Conservation (phyloP, 37 sponge, comb jelly and placozoan species). For the Chondrilla cf. caribensis region DNA sequence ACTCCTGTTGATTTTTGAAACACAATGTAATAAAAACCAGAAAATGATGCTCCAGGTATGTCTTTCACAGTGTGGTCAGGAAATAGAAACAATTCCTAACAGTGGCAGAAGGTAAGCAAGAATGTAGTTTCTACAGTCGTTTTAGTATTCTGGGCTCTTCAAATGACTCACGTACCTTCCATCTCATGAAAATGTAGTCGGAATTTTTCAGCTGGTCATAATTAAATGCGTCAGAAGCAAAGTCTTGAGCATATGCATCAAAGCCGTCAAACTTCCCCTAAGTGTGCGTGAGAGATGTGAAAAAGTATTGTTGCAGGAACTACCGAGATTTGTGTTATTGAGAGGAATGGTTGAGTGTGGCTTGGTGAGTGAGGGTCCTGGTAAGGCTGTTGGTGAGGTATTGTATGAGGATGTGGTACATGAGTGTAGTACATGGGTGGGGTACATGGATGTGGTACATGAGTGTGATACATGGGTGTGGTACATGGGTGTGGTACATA, state of each 20-base stretch:
- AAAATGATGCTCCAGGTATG: conserved; percentile 91
- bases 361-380: not conserved
- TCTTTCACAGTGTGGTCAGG: conserved; percentile 88
- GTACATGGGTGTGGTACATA: no score
- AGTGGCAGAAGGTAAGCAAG: not conserved
- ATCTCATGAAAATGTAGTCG: conserved; percentile 93
- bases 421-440: no score
- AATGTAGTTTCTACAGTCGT: not conserved
- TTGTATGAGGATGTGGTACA: no score
- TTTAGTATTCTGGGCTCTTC: not conserved
- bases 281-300: not conserved
- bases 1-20: conserved; percentile 72
- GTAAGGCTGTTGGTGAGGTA: no score
- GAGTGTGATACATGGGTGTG: no score
- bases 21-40: conserved; percentile 96
- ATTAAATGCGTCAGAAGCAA: conserved; percentile 82
- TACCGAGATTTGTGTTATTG: not conserved
- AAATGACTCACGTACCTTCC: conserved; percentile 73
- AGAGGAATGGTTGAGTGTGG: not conserved
- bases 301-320: no score
- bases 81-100: conserved; percentile 88
- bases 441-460: no score
- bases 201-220: conserved; percentile 67
- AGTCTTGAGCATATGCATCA: conserved; percentile 63
- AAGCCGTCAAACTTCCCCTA: conserved; percentile 88